These are phyloP conservation scores for Ruditapes philippinarum DNA, from an alignment of 1,140 invertebrate genomes.

Conservation along the genomic window DNA sequence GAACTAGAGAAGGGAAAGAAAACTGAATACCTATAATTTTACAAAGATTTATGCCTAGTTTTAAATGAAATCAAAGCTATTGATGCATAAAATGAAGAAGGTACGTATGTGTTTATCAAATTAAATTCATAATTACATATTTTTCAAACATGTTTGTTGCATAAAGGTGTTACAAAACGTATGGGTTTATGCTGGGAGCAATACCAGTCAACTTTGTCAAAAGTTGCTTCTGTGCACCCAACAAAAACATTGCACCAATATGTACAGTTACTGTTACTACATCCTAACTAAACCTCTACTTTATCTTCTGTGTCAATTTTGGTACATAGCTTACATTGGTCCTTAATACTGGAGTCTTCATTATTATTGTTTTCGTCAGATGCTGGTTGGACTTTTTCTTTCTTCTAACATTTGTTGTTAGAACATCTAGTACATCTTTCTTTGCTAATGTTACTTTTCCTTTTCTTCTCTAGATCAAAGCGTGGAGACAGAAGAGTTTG, in stretches of 20 bases:
- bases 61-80: neutral
- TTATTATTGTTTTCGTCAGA: neutral
- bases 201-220: neutral
- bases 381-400: neutral
- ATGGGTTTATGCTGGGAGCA: neutral
- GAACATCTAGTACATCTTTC: neutral
- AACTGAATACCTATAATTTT: neutral
- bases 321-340: neutral
- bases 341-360: neutral
- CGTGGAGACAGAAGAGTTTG: too few species aligned
- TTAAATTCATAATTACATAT: too few species aligned
- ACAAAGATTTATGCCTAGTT: neutral
- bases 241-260: neutral
- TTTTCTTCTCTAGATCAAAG: too few species aligned
- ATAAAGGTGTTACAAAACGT: too few species aligned
- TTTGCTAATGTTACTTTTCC: neutral
- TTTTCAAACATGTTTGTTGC: too few species aligned
- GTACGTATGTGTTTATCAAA: too few species aligned
- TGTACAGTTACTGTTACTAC: neutral
- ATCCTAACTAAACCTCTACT: neutral
- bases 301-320: neutral
- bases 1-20: neutral
- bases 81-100: neutral
- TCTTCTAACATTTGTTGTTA: neutral
- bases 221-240: neutral